A percentile compares a stretch with the other conserved stretches of the same genome.
Conservation (phyloP, 2,888 invertebrate species). For the Pseudeuparius sepicola region DNA sequence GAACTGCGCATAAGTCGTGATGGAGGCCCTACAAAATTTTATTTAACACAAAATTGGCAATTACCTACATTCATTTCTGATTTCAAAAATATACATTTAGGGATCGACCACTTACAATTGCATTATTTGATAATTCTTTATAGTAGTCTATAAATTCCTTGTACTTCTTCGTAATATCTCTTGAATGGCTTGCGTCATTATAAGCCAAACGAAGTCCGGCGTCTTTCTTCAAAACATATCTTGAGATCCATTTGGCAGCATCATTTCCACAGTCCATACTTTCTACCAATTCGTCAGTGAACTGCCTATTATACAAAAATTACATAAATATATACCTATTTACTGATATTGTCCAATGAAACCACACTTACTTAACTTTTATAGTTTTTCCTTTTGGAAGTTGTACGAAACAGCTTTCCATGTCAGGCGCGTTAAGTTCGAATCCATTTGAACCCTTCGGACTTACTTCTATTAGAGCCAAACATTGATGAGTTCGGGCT, state of each 20-base stretch:
- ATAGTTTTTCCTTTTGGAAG: conserved; percentile 30
- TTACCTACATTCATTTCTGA: too few species aligned
- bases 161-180: not conserved
- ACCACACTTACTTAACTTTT: conserved; percentile 14
- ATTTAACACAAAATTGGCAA: not conserved
- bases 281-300: conserved; percentile 33
- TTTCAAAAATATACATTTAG: not conserved
- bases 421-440: conserved; percentile 37
- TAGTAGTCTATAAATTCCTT: not conserved
- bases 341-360: not conserved
- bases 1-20: conserved; percentile 44
- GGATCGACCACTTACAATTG: not conserved
- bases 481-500: conserved; percentile 36
- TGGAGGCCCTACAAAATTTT: conserved; percentile 38
- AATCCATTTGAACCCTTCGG: conserved; percentile 33
- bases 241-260: conserved; percentile 49
- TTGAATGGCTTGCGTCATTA: conserved; percentile 24
- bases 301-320: conserved; percentile 11
- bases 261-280: conserved; percentile 53
- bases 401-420: conserved; percentile 36
- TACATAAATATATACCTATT: not conserved
- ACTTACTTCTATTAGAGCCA: conserved; percentile 36
- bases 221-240: conserved; percentile 30
- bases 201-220: conserved; percentile 33
- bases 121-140: not conserved